Conservation (phyloP, 2,888 invertebrate species). For the Deilephila elpenor region DNA sequence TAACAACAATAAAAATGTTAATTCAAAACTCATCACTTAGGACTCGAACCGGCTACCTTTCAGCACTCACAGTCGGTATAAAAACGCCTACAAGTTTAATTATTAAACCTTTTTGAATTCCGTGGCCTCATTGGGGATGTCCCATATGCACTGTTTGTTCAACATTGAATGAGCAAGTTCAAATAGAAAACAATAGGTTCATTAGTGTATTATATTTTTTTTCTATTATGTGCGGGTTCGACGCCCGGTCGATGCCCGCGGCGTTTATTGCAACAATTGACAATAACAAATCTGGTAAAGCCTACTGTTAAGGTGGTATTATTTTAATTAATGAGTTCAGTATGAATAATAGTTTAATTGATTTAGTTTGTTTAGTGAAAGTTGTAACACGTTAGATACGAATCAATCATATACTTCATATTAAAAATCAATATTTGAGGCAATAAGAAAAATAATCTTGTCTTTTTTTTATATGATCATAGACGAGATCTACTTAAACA, state of each 20-base stretch:
- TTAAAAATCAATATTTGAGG: too few species aligned
- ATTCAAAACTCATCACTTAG: too few species aligned
- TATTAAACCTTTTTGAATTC: neutral
- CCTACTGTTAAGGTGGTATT: neutral
- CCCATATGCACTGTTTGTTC: slow-evolving; percentile 34
- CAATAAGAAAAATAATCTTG: too few species aligned
- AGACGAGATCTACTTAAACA: neutral
- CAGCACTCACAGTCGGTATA: neutral
- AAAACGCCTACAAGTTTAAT: neutral
- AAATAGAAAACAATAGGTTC: slow-evolving; percentile 45
- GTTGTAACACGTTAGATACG: too few species aligned
- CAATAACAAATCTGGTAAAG: neutral
- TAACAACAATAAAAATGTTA: too few species aligned
- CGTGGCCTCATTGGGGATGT: neutral
- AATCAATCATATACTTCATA: too few species aligned
- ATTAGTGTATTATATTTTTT: slow-evolving; percentile 39
- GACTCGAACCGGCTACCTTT: neutral
- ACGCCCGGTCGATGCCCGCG: slow-evolving; percentile 40
- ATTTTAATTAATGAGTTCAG: neutral
- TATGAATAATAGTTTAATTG: too few species aligned
- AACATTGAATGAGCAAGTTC: slow-evolving; percentile 41
- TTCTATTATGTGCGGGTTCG: slow-evolving; percentile 42
- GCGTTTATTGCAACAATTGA: neutral
- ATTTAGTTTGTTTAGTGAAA: too few species aligned
- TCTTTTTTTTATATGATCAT: too few species aligned